A percentile compares a stretch with the other conserved stretches of the same genome.
Conservation (phyloP, 53 echinoderm and acorn worm genomes). For the Holothuria scabra region DNA sequence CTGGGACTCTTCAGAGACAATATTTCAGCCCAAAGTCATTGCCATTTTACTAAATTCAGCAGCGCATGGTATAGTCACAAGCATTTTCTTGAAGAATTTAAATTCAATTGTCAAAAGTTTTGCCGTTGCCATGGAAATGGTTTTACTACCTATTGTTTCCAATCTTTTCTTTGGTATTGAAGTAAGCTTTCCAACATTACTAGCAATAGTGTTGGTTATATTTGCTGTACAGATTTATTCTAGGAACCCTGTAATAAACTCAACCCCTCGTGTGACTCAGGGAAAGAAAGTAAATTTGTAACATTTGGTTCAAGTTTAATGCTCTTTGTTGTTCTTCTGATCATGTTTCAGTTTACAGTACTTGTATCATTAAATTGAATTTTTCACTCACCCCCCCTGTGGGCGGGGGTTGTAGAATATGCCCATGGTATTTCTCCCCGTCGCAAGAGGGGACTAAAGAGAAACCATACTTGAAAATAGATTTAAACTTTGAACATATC, state of each 20-base stretch:
- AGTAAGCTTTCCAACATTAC: slow-evolving; percentile 51
- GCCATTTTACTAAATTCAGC: slow-evolving; percentile 70
- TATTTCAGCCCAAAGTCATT: slow-evolving; percentile 58
- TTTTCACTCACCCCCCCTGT: too few relatives aligned
- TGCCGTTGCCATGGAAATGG: slow-evolving; percentile 78
- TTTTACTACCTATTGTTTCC: slow-evolving; percentile 64
- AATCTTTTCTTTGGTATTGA: slow-evolving; percentile 66
- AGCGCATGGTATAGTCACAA: slow-evolving; percentile 82
- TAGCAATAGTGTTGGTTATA: slow-evolving; percentile 67
- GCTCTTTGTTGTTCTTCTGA: too few relatives aligned
- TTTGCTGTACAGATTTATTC: slow-evolving; percentile 73
- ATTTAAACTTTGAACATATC: too few relatives aligned
- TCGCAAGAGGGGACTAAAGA: too few relatives aligned
- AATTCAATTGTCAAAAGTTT: slow-evolving; percentile 96
- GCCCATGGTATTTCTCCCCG: too few relatives aligned
- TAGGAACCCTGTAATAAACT: slow-evolving; percentile 50
- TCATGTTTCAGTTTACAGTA: too few relatives aligned
- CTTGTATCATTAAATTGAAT: too few relatives aligned
- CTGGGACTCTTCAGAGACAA: slow-evolving; percentile 14
- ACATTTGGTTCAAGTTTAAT: too few relatives aligned
- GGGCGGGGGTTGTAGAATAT: too few relatives aligned
- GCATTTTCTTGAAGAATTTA: slow-evolving; percentile 76
- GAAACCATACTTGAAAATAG: too few relatives aligned
- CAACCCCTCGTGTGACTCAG: too few relatives aligned
- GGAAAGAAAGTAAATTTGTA: too few relatives aligned